A percentile compares a stretch with the other conserved stretches of the same genome.
Evolutionary conservation across 2,888 invertebrate species (phyloP).

Genomic region (Syritta pipiens): DNA sequence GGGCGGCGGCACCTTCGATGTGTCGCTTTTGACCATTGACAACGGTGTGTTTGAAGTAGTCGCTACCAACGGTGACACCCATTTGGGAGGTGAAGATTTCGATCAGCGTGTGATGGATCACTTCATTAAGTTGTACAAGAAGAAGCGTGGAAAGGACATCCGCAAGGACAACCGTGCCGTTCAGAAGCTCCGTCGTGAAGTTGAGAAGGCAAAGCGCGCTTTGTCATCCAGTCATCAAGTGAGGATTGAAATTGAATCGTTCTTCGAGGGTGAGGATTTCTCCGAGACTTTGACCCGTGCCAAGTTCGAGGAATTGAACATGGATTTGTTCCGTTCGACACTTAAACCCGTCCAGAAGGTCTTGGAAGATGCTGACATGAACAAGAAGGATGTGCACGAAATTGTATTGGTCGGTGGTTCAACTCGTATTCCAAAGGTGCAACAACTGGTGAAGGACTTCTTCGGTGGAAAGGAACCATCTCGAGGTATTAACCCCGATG

Average conservation of each 20-base stretch:
- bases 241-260: slow-evolving; percentile 98
- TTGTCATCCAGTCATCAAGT: slow-evolving; percentile 95
- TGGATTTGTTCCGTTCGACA: slow-evolving; percentile 94
- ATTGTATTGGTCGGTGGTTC: slow-evolving; percentile 99
- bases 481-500: slow-evolving; percentile 98
- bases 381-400: slow-evolving; percentile 98
- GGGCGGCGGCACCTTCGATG: slow-evolving; percentile 99
- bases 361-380: slow-evolving; percentile 99
- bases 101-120: slow-evolving; percentile 99
- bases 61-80: slow-evolving; percentile 90
- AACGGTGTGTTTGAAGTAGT: slow-evolving; percentile 97
- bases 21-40: slow-evolving; percentile 98
- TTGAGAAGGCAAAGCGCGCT: slow-evolving; percentile 98
- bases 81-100: slow-evolving; percentile 99
- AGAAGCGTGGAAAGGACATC: slow-evolving; percentile 98
- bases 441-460: slow-evolving; percentile 94
- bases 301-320: slow-evolving; percentile 99
- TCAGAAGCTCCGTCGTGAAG: slow-evolving; percentile 97
- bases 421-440: slow-evolving; percentile 99
- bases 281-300: slow-evolving; percentile 98
- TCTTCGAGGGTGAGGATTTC: slow-evolving; percentile 99
- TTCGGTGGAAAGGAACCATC: slow-evolving; percentile 99
- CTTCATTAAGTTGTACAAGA: slow-evolving; percentile 98
- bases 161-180: slow-evolving; percentile 96
- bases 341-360: slow-evolving; percentile 97